Evolutionary conservation across 1,140 invertebrate genomes (phyloP).

Genomic region (Magallana angulata): DNA sequence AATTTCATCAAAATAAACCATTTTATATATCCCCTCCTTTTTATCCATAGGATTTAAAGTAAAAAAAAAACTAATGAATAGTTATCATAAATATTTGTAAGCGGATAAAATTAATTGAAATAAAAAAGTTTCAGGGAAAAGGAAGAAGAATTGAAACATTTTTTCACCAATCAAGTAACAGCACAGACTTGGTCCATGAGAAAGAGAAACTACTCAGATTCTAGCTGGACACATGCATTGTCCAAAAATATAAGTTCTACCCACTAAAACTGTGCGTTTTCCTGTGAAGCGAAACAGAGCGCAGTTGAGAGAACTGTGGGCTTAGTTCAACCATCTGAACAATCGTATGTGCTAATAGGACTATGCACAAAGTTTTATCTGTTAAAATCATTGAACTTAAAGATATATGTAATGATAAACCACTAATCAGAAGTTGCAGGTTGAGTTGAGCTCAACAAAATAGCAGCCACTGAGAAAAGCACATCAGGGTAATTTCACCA

Average conservation of each 20-base stretch:
- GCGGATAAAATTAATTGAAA: background rate
- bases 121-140: slow-evolving; percentile 14
- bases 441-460: too few relatives aligned
- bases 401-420: too few relatives aligned
- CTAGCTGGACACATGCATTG: slow-evolving; percentile 32
- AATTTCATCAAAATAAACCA: too few relatives aligned
- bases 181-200: background rate
- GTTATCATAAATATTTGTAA: too few relatives aligned
- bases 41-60: too few relatives aligned
- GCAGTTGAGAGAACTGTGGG: slow-evolving; percentile 36
- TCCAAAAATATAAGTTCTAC: slow-evolving; percentile 24
- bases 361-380: too few relatives aligned
- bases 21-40: too few relatives aligned
- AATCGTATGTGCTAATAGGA: background rate
- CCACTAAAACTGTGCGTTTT: slow-evolving; percentile 38
- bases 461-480: too few relatives aligned
- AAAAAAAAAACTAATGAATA: too few relatives aligned
- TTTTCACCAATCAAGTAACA: slow-evolving; percentile 39
- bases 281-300: slow-evolving; percentile 42
- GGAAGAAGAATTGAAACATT: slow-evolving; percentile 39
- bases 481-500: too few relatives aligned
- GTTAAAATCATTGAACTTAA: too few relatives aligned
- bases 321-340: slow-evolving; percentile 39
- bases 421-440: too few relatives aligned
- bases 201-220: slow-evolving; percentile 19